phyloP scores from a whole-genome alignment of 2,797 vertebrate genomes.

The Lacerta agilis region DNA sequence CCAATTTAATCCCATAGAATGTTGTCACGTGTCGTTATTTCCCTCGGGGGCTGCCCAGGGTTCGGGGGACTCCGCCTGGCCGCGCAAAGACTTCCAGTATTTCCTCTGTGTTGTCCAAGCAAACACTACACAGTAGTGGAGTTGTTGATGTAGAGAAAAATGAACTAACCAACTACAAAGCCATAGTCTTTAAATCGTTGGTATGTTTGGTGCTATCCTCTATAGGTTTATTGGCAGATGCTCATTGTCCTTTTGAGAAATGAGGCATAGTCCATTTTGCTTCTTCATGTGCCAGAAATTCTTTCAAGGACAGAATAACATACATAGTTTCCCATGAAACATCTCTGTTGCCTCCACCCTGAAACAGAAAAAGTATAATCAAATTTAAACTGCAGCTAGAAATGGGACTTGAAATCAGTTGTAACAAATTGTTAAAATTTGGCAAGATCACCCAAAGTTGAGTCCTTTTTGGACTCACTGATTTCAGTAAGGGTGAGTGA shows the following conservation, averaged over 20 bases:
- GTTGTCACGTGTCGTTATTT: too few species aligned
- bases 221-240: not conserved
- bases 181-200: not conserved
- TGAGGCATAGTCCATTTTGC: not conserved
- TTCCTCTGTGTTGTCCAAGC: not conserved
- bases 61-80: too few species aligned
- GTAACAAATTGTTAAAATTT: not conserved
- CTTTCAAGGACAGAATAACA: not conserved
- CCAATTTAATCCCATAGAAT: too few species aligned
- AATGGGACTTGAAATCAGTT: not conserved
- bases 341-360: not conserved
- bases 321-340: not conserved
- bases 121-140: not conserved
- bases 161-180: not conserved
- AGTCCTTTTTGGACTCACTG: not conserved
- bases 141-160: not conserved
- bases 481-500: not conserved
- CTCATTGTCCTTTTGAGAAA: not conserved
- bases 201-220: not conserved
- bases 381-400: not conserved
- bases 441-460: not conserved
- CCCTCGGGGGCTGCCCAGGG: too few species aligned
- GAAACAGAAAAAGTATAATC: not conserved
- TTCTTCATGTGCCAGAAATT: not conserved
- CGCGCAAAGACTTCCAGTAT: not conserved